Evolutionary conservation across 2,113 vertebrate genomes (phyloP).

Genomic region (Silurus meridionalis): DNA sequence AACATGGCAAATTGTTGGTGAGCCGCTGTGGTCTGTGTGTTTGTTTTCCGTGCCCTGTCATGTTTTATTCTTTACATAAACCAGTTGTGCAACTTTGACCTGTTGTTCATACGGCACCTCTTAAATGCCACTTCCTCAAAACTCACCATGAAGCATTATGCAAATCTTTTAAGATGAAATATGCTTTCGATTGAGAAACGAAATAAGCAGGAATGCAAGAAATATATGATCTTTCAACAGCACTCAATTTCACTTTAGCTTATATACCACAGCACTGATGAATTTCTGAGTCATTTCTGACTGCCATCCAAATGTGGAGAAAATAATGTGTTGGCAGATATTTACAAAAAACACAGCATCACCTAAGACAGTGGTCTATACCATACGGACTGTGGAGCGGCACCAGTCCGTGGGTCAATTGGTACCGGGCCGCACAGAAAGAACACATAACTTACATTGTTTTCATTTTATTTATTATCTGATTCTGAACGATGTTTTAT

Average conservation of each 20-base stretch:
- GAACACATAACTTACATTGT: no score
- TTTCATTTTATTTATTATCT: no score
- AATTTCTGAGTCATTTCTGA: not conserved
- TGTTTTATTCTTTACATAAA: not conserved
- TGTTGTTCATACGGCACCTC: not conserved
- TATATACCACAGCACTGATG: not conserved
- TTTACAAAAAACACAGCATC: no score
- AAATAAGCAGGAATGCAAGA: not conserved
- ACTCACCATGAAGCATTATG: not conserved
- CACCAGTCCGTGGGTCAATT: no score
- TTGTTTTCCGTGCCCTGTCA: not conserved
- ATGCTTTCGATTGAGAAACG: not conserved
- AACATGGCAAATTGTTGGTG: no score
- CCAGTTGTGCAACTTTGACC: not conserved
- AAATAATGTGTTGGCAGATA: no score
- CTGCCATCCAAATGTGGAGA: not conserved
- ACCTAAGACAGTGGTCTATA: no score
- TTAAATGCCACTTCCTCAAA: not conserved
- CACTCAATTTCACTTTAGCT: not conserved
- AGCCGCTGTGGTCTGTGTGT: not conserved
- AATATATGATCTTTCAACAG: not conserved
- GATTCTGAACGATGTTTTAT: no score
- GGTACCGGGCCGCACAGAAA: no score
- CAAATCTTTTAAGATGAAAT: not conserved
- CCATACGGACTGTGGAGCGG: no score